Base-by-base conservation (phyloP, 2,113 vertebrate species). In the Osmerus mordax region DNA sequence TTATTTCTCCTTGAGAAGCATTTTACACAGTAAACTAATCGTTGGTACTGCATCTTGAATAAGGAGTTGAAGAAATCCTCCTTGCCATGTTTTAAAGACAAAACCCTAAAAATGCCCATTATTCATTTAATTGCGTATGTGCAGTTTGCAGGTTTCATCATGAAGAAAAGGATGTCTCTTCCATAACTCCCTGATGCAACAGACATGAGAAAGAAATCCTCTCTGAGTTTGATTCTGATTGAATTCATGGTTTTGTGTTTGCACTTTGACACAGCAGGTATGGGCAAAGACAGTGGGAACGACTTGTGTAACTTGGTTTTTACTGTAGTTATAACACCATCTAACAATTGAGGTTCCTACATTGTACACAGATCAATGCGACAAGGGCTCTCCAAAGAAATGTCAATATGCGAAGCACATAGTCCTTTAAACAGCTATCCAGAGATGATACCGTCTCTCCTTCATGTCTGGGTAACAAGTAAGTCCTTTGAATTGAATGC, bases 401-500 rank as follows among this genome's bases (percentile, higher is more conserved):
- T 78, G 74, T 83, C 82, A 78, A 88, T 89, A 78, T 59, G 77
- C 83, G 74, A 90, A 83, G 53, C 62, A 67, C 61, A 69, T 76
- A 71, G 79, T 61, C 64, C 32, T 51, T 2, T 11, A 67, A 62
- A 71, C 74, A 67, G 65, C 63, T 73, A 75, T 65, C 23, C 29
- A 55, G 16, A 81, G 80, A 86, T 83, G 80, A 78, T 72, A 28
- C 79, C 63, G 73, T 65, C 71, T 75, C 72, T 82, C 73, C 80
- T 61, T 63, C 72, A 80, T 82, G 65, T 81, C 77, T 72, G 66
- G 55, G 69, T 80, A 87, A 87, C 82, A 85, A 87, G 81, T 86
- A 74, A 56, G 47, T 74, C 47, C 86, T 91, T 89, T 89, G 88
- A 89, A 90, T 67, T 74, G 71, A 78, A 84, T 72, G 56, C 74